Percentiles rank a stretch among this genome's conserved stretches.
Evolutionary conservation across 1,140 invertebrate genomes (phyloP).

Genomic region (Belonocnema kinseyi): DNA sequence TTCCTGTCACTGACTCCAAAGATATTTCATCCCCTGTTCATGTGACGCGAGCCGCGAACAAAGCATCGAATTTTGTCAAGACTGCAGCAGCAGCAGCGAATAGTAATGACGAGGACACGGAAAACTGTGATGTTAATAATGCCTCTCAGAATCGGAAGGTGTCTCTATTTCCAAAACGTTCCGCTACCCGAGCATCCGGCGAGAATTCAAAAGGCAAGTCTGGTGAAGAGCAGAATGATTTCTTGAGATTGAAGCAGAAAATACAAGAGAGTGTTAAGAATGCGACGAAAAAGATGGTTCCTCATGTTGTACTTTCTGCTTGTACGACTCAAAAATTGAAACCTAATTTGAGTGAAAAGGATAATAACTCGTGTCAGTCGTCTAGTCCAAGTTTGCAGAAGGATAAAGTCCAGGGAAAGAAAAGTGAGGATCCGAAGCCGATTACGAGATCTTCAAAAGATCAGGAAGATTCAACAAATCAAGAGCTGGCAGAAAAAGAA

Average conservation of each 20-base stretch:
- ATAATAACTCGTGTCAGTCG: neutral
- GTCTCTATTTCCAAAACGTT: neutral
- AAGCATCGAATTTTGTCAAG: slow-evolving; percentile 30
- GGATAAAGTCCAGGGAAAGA: neutral
- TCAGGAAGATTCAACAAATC: neutral
- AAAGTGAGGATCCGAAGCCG: neutral
- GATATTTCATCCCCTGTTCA: slow-evolving; percentile 37
- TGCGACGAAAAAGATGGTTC: neutral
- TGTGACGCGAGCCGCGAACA: slow-evolving; percentile 47
- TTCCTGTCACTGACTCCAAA: neutral
- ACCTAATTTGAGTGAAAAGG: neutral
- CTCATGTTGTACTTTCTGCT: slow-evolving; percentile 1
- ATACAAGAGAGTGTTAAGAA: neutral
- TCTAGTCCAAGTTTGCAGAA: neutral
- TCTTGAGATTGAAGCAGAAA: neutral
- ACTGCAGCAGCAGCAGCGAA: too few relatives aligned
- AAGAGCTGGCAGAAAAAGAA: neutral
- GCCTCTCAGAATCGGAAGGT: slow-evolving; percentile 27
- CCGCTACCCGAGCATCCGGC: neutral
- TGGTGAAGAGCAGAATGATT: neutral
- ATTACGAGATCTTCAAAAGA: neutral
- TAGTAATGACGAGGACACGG: slow-evolving; percentile 43
- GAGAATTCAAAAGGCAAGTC: neutral
- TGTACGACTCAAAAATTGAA: slow-evolving; percentile 6
- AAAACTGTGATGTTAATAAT: slow-evolving; percentile 58